phyloP scores from a whole-genome alignment of 2,797 vertebrate species.

The Oreochromis mossambicus region DNA sequence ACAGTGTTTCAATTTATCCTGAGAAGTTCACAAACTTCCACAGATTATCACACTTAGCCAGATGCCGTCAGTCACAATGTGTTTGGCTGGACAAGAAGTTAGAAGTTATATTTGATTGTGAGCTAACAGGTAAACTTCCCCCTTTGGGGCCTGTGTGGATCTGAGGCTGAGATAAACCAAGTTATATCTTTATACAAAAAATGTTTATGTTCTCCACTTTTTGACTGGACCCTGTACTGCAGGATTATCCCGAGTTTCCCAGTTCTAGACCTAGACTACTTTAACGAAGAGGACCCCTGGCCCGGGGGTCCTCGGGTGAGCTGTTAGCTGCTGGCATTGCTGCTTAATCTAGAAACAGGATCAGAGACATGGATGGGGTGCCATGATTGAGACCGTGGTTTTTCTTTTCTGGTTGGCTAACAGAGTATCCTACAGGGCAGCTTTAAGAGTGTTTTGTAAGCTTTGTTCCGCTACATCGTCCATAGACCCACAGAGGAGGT shows the following conservation, averaged over 20 bases:
- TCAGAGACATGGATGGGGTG: not conserved
- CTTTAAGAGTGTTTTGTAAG: not conserved
- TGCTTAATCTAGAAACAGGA: not conserved
- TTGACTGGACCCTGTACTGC: not conserved
- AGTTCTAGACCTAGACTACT: rapidly evolving
- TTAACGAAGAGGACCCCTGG: not conserved
- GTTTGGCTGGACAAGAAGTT: not conserved
- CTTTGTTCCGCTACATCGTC: not conserved
- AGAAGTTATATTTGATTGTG: not conserved
- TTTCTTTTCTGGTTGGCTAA: not conserved
- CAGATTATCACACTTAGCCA: not conserved
- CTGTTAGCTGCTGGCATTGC: not conserved
- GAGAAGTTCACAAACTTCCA: not conserved
- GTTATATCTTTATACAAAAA: not conserved
- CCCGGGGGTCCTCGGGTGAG: not conserved
- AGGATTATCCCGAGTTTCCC: not conserved
- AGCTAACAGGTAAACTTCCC: not conserved
- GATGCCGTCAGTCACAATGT: not conserved
- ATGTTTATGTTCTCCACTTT: too few species aligned
- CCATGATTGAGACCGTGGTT: not conserved
- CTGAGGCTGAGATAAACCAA: not conserved
- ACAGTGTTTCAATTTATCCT: not conserved
- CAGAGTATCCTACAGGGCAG: not conserved
- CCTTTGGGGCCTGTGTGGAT: not conserved
- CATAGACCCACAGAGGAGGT: not conserved